phyloP scores from a whole-genome alignment of 1,140 invertebrate genomes.

The Eumeta japonica region DNA sequence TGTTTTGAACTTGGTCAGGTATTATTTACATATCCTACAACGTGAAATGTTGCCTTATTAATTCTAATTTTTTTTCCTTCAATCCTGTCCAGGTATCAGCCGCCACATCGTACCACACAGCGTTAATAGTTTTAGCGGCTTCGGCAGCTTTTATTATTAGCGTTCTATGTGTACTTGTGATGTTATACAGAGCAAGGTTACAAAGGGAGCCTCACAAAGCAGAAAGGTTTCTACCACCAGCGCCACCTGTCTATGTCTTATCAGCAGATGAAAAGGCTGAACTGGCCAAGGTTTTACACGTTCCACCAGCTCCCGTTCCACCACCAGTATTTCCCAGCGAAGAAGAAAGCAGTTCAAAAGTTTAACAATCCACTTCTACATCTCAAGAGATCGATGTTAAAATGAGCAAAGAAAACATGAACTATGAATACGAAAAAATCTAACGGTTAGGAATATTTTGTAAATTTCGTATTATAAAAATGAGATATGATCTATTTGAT shows the following conservation, averaged over 20 bases:
- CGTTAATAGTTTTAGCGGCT: slow-evolving; percentile 67
- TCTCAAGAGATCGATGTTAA: no score
- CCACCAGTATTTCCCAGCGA: slow-evolving; percentile 13
- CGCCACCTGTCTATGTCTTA: slow-evolving; percentile 60
- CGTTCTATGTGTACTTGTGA: slow-evolving; percentile 65
- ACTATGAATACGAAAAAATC: no score
- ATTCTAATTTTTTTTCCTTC: not conserved
- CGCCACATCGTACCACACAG: slow-evolving; percentile 69
- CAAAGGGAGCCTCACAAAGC: slow-evolving; percentile 56
- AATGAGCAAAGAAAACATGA: no score
- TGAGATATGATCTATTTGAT: no score
- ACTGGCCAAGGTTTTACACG: slow-evolving; percentile 39
- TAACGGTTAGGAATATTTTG: no score
- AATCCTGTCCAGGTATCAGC: slow-evolving; percentile 51
- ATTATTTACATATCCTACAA: no score
- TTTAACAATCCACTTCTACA: no score
- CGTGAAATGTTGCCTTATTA: no score
- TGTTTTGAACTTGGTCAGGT: no score
- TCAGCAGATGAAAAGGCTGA: slow-evolving; percentile 56
- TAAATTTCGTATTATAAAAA: no score
- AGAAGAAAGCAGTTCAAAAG: no score
- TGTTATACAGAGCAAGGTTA: slow-evolving; percentile 61
- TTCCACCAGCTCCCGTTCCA: slow-evolving; percentile 24
- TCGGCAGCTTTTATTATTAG: slow-evolving; percentile 72
- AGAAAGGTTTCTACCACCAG: slow-evolving; percentile 54